Base-by-base conservation (phyloP, 2,888 invertebrate genomes). In the Polydrusus pterygomalis region DNA sequence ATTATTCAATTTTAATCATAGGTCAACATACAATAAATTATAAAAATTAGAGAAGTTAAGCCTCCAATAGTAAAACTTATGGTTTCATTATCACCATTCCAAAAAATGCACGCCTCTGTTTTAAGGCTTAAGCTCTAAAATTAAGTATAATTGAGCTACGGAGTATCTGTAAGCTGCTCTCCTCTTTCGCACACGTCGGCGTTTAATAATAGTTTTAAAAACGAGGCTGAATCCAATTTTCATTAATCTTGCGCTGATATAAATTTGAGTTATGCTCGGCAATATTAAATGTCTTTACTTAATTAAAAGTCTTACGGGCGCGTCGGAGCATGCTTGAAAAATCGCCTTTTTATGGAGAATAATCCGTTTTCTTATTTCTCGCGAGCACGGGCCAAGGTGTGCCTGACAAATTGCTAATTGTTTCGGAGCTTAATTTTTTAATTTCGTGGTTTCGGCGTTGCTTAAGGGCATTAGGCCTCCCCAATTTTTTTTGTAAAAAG, bases 181-280 rank as follows among this genome's bases (percentile, higher is more conserved):
- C 65, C 69, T 74, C 76, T 78, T 72, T 70, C 63, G 78, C 80
- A 77, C 77, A 78, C 77, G 77, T 77, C 70, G 74, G 79, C 79
- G 72, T 78, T 80, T 80, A 77, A 75, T 79, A 79, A 79, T 79
- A 79, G 78, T 78, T 80, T 79, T 78, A 75, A 80, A 80, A 80
- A 79, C 78, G 78, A 65, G 73, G 64, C 64, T 51, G 74, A 80
- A 79, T 79, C 79, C 80, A 80, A 80, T 80, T 79, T 79, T 78
- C 80, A 80, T 80, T 79, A 80, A 80, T 80, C 78, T 78, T 78
- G 70, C 62, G 74, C 58, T 64, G 78, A 73, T 77, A 79, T 79
- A 80, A 79, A 80, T 78, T 78, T 78, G 75, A 77, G 69, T 78
- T 69, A 74, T 76, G 76, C 73, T 64, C 74, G 58, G 74, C 71